Evolutionary conservation across 2,797 vertebrate genomes (phyloP).

Genomic region (Hipposideros larvatus): DNA sequence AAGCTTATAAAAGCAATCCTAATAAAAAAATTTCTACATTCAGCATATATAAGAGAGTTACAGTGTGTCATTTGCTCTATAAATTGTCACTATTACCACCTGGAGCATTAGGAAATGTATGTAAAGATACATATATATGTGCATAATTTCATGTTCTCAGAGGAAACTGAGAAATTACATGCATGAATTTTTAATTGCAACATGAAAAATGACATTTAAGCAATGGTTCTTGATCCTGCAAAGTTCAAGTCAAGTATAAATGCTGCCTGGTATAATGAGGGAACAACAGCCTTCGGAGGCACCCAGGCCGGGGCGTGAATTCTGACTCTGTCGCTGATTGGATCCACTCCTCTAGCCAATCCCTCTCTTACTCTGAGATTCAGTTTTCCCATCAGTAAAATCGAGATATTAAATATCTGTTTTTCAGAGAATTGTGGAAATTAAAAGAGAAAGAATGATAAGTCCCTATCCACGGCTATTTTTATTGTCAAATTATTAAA

Average conservation of each 20-base stretch:
- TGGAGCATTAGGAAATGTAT: conserved; percentile 64
- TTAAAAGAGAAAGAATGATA: conserved; percentile 42
- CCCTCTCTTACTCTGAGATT: conserved; percentile 2
- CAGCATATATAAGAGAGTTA: conserved; percentile 74
- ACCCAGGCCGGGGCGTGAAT: not conserved
- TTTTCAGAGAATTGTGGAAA: not conserved
- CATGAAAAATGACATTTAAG: conserved; percentile 68
- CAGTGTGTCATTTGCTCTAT: conserved; percentile 60
- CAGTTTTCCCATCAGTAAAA: conserved; percentile 40
- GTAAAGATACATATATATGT: conserved; percentile 66
- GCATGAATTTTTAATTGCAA: conserved; percentile 78
- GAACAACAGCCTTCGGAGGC: not conserved
- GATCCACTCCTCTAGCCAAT: not conserved
- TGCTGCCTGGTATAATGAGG: not conserved
- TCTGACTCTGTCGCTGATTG: not conserved
- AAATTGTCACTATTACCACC: conserved; percentile 76
- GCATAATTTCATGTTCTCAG: conserved; percentile 71
- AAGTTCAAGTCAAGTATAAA: conserved; percentile 48
- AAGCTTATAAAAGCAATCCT: conserved; percentile 72
- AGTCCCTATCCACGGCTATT: not conserved
- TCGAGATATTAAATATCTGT: not conserved
- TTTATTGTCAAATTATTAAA: conserved; percentile 27
- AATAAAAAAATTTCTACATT: conserved; percentile 63
- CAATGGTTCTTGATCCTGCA: not conserved
- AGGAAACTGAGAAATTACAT: conserved; percentile 68